Evolutionary conservation across 1,140 invertebrate genomes (phyloP).

Genomic region (Pachyrhynchus sulphureomaculatus): DNA sequence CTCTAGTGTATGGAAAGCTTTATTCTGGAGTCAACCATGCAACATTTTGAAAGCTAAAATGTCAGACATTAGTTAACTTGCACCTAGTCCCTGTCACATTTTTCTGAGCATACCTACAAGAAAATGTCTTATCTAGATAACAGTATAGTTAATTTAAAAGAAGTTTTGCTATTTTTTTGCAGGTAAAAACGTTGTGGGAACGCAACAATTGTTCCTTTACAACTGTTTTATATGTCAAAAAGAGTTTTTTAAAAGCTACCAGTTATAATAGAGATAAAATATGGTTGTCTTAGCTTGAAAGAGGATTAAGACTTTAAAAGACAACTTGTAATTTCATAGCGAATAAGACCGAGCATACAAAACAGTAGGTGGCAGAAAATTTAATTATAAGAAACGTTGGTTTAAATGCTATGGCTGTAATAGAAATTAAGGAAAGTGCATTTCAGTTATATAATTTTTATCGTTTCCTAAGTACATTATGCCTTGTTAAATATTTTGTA

Average conservation of each 20-base stretch:
- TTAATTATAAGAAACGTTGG: constrained; percentile 15
- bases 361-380: constrained; percentile 19
- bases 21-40: background rate
- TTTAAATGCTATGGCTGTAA: background rate
- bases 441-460: constrained; percentile 5
- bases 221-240: no score
- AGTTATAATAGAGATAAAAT: constrained; percentile 15
- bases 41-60: constrained; percentile 13
- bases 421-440: constrained; percentile 8
- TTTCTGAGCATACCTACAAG: background rate
- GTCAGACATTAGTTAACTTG: constrained; percentile 9
- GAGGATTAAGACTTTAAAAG: constrained; percentile 19
- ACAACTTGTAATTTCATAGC: background rate
- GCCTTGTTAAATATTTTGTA: no score
- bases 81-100: background rate
- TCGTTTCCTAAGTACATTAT: no score
- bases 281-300: background rate
- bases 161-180: background rate
- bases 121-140: constrained; percentile 6
- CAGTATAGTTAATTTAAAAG: background rate
- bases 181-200: no score
- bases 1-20: background rate
- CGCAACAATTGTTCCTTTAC: no score
- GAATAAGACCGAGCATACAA: background rate
- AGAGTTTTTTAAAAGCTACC: background rate